Evolutionary conservation across 2,888 invertebrate genomes (phyloP).

Genomic region (Serripes groenlandicus): DNA sequence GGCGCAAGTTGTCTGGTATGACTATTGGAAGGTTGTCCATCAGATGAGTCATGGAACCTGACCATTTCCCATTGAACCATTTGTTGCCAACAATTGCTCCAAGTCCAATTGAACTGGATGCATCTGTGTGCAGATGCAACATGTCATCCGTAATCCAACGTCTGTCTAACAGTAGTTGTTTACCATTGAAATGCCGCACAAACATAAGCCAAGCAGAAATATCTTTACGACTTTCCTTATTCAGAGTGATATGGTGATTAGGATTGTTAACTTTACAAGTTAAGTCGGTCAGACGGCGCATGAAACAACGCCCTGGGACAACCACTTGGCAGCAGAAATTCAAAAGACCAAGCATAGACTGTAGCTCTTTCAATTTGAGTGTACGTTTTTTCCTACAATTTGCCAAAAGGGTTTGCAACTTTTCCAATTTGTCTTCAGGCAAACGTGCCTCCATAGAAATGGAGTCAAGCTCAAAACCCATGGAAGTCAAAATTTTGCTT

Average conservation of each 20-base stretch:
- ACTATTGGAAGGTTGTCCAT: no score
- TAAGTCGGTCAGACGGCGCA: slow-evolving; percentile 40
- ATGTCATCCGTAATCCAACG: slow-evolving; percentile 16
- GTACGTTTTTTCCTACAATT: background rate
- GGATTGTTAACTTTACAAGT: slow-evolving; percentile 39
- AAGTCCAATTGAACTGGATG: slow-evolving; percentile 49
- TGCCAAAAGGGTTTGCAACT: background rate
- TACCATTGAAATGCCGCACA: slow-evolving; percentile 53
- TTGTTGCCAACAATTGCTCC: slow-evolving; percentile 43
- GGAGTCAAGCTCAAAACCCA: slow-evolving; percentile 54
- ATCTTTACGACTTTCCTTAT: slow-evolving; percentile 29
- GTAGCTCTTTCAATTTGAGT: slow-evolving; percentile 8
- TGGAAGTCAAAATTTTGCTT: slow-evolving; percentile 17
- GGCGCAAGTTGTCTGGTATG: no score
- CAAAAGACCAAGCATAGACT: slow-evolving; percentile 37
- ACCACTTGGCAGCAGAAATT: slow-evolving; percentile 56
- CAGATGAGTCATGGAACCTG: background rate
- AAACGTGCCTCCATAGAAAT: slow-evolving; percentile 43
- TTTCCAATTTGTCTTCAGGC: slow-evolving; percentile 34
- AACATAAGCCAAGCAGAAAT: slow-evolving; percentile 44
- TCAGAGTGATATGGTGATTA: slow-evolving; percentile 41
- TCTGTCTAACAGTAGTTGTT: slow-evolving; percentile 27
- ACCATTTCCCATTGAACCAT: slow-evolving; percentile 56
- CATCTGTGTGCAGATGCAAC: slow-evolving; percentile 41
- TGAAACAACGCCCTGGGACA: slow-evolving; percentile 39